These are phyloP conservation scores for Cirrhinus mrigala DNA, from an alignment of 2,797 vertebrate genomes.

Conservation along the genomic window DNA sequence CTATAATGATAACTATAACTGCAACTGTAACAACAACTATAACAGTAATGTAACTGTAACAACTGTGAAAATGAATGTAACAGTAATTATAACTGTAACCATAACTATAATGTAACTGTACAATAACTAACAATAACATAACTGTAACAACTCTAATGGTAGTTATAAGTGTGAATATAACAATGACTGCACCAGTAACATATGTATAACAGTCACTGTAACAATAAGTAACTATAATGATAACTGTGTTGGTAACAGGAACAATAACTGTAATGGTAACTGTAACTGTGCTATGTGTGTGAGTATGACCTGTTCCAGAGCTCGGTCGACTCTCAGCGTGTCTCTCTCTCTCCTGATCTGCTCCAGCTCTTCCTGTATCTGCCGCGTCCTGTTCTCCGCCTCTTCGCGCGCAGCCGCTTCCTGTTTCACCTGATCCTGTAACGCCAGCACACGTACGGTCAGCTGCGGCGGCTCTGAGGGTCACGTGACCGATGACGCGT, in stretches of 20 bases:
- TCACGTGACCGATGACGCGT: not conserved
- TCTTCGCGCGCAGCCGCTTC: conserved; percentile 71
- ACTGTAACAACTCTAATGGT: too few relatives aligned
- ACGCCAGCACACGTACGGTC: conserved; percentile 13
- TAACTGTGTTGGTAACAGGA: too few relatives aligned
- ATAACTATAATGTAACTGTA: not conserved
- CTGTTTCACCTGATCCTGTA: conserved; percentile 52
- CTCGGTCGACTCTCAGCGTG: conserved; percentile 74
- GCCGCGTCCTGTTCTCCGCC: conserved; percentile 64
- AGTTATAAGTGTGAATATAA: too few relatives aligned
- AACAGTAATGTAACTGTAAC: not conserved
- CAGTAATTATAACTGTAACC: too few relatives aligned
- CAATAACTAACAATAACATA: not conserved
- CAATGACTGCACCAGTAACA: too few relatives aligned
- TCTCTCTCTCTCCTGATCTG: conserved; percentile 75
- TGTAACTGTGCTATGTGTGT: not conserved
- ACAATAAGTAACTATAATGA: too few relatives aligned
- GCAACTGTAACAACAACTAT: too few relatives aligned
- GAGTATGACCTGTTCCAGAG: conserved; percentile 67
- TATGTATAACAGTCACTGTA: too few relatives aligned
- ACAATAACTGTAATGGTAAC: not conserved
- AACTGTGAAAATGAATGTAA: not conserved
- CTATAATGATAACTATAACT: not conserved
- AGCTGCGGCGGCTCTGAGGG: not conserved
- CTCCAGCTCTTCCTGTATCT: conserved; percentile 68